Conservation (phyloP, 2,113 vertebrate species). For the Equus quagga region DNA sequence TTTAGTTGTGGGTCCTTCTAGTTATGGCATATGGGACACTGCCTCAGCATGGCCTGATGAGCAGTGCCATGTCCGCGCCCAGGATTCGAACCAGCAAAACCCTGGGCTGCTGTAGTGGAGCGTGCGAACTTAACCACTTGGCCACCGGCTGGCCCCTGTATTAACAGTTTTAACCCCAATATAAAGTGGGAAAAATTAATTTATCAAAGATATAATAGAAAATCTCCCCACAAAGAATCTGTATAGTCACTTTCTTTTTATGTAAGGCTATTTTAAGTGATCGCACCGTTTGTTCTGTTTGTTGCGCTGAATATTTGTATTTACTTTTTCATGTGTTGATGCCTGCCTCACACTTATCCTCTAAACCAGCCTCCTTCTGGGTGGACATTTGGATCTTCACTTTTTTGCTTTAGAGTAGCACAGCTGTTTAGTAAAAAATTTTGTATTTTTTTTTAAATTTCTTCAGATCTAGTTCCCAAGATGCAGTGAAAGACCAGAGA, state of each 20-base stretch:
- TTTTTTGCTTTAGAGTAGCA: constrained; percentile 11
- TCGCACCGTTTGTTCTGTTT: background rate
- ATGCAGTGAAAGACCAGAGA: background rate
- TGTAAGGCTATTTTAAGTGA: background rate
- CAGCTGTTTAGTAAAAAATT: background rate
- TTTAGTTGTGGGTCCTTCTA: too few species aligned
- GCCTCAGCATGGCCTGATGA: too few species aligned
- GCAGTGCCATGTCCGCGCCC: too few species aligned
- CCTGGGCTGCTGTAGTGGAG: too few species aligned
- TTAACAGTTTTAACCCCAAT: constrained; percentile 6
- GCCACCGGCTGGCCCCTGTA: background rate
- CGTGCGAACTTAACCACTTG: too few species aligned
- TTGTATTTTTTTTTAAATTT: background rate
- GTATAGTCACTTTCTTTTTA: constrained; percentile 30
- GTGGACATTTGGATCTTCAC: background rate
- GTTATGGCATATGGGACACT: too few species aligned
- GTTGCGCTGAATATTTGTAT: background rate
- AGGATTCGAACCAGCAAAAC: too few species aligned
- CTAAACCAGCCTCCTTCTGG: background rate
- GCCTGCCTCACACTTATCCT: background rate
- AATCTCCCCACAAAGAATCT: background rate
- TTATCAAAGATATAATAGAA: constrained; percentile 30
- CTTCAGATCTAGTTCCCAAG: background rate
- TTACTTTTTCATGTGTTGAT: background rate
- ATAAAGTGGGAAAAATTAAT: background rate